Evolutionary conservation across 2,888 invertebrate species (phyloP).

Genomic region (Neocrepidodera transversa): DNA sequence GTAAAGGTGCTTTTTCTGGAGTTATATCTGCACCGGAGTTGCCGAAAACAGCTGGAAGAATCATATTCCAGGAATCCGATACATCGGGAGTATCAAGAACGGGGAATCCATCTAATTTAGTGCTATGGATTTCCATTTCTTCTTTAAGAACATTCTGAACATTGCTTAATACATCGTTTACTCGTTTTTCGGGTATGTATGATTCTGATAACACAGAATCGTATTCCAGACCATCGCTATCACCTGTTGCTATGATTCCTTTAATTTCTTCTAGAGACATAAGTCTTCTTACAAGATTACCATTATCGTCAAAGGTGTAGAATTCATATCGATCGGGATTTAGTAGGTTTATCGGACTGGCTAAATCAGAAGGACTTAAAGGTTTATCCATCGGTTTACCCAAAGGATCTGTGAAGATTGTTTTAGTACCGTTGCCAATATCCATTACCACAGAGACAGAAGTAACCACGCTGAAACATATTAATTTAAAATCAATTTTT

Average conservation of each 20-base stretch:
- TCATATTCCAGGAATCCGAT: conserved; percentile 80
- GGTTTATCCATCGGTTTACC: conserved; percentile 74
- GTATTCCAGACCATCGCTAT: conserved; percentile 69
- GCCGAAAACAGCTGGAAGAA: conserved; percentile 81
- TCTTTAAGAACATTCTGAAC: conserved; percentile 84
- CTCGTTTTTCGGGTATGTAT: conserved; percentile 68
- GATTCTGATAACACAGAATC: conserved; percentile 58
- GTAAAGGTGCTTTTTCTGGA: conserved; percentile 50
- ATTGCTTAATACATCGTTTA: conserved; percentile 81
- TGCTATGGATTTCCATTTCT: conserved; percentile 71
- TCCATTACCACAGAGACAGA: conserved; percentile 70
- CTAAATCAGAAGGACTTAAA: conserved; percentile 68
- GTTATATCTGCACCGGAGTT: conserved; percentile 58
- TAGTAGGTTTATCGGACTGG: conserved; percentile 81
- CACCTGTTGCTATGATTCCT: conserved; percentile 83
- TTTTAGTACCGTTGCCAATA: conserved; percentile 65
- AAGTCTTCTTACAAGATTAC: conserved; percentile 80
- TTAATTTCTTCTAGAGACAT: conserved; percentile 88
- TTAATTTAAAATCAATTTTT: conserved; percentile 4
- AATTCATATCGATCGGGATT: conserved; percentile 87
- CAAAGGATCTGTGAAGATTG: conserved; percentile 72
- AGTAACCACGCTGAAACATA: conserved; percentile 66
- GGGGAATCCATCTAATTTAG: conserved; percentile 56
- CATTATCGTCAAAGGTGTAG: conserved; percentile 85
- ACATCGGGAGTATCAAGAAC: conserved; percentile 76